phyloP scores from a whole-genome alignment of 2,888 invertebrate species.

The Anoplius nigerrimus region DNA sequence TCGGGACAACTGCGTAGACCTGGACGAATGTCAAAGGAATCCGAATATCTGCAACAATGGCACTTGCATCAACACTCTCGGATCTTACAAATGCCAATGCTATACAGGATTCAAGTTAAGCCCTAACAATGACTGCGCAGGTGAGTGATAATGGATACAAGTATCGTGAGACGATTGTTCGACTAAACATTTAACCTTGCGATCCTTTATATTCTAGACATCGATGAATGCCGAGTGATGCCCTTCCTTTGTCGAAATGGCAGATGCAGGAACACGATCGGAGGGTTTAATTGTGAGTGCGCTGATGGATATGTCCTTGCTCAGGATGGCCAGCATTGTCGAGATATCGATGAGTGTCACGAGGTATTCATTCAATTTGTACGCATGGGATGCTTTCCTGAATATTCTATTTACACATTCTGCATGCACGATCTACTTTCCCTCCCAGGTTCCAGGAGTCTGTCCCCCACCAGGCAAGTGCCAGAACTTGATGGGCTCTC shows the following conservation, averaged over 20 bases:
- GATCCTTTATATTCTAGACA: conserved; percentile 75
- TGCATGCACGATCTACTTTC: not conserved
- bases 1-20: conserved; percentile 82
- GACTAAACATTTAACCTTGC: not conserved
- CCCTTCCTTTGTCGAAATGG: conserved; percentile 91
- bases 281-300: conserved; percentile 89
- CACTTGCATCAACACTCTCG: conserved; percentile 83
- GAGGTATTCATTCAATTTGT: conserved; percentile 76
- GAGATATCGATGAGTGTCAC: conserved; percentile 86
- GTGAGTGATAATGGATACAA: conserved; percentile 70
- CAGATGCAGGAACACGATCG: conserved; percentile 86
- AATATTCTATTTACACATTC: too few species aligned
- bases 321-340: conserved; percentile 85
- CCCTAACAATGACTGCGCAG: conserved; percentile 86
- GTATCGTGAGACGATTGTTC: not conserved
- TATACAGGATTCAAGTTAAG: conserved; percentile 86
- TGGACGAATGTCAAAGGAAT: conserved; percentile 85
- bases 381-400: too few species aligned
- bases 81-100: conserved; percentile 85
- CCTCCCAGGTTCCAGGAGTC: conserved; percentile 76
- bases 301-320: conserved; percentile 86
- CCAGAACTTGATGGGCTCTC: conserved; percentile 83
- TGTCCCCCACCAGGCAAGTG: conserved; percentile 82
- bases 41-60: conserved; percentile 87
- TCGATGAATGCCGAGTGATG: conserved; percentile 90